Percentiles rank a stretch among this genome's conserved stretches.
Evolutionary conservation across 2,888 invertebrate species (phyloP).

Genomic region (Tethea ocularis): DNA sequence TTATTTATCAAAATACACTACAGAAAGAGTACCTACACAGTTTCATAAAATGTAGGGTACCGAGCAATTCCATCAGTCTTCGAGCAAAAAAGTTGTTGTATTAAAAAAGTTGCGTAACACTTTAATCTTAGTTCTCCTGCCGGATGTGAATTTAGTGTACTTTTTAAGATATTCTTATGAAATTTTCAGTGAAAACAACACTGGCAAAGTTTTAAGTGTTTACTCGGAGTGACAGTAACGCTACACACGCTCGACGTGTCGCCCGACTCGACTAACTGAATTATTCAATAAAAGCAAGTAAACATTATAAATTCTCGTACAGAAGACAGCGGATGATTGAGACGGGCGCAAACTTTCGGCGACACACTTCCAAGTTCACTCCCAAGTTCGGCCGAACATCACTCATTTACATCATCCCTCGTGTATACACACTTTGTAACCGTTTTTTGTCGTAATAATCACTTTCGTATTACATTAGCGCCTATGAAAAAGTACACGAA

Average conservation of each 20-base stretch:
- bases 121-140: not conserved
- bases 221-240: constrained; percentile 18
- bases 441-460: not conserved
- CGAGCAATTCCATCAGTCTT: not conserved
- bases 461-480: not conserved
- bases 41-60: not conserved
- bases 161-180: not conserved
- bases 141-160: not conserved
- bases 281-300: constrained; percentile 55
- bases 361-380: constrained; percentile 28
- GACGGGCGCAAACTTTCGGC: constrained; percentile 35
- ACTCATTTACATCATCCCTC: constrained; percentile 38
- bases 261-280: constrained; percentile 32
- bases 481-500: not conserved
- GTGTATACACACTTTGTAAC: not conserved
- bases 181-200: constrained; percentile 6
- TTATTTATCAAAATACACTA: not conserved
- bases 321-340: constrained; percentile 36
- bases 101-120: constrained; percentile 2
- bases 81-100: not conserved
- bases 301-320: constrained; percentile 47
- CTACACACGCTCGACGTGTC: constrained; percentile 13
- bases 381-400: constrained; percentile 12
- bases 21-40: not conserved
- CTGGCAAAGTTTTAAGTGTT: constrained; percentile 22